Conservation (phyloP, 2,113 vertebrate genomes). For the Coreoperca whiteheadi region DNA sequence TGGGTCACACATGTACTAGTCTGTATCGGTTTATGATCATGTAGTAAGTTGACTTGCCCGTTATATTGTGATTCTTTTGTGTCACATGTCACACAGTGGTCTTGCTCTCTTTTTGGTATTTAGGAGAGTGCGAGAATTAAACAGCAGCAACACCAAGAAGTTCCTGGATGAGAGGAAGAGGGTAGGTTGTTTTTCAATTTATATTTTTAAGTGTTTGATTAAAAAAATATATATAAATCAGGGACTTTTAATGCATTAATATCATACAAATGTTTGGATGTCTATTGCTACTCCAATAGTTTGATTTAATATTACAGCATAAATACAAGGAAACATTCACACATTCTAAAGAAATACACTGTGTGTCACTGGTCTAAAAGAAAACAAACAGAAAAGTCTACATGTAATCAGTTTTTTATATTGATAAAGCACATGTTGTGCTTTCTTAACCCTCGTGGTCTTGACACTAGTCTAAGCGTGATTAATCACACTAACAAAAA, state of each 20-base stretch:
- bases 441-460: background rate
- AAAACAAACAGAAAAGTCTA: background rate
- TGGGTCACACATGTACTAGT: conserved; percentile 64
- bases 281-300: background rate
- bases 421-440: background rate
- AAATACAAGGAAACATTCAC: background rate
- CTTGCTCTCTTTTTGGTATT: conserved; percentile 15
- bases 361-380: background rate
- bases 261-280: background rate
- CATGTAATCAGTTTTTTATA: background rate
- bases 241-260: background rate
- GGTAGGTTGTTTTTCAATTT: conserved; percentile 81
- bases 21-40: background rate
- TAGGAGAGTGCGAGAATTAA: conserved; percentile 96
- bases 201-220: background rate
- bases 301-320: background rate
- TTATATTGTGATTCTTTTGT: background rate
- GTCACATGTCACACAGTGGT: background rate
- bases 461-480: background rate
- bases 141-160: conserved; percentile 99
- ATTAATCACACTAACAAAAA: background rate
- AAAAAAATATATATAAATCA: background rate
- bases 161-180: conserved; percentile 98
- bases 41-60: background rate
- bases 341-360: background rate